phyloP scores from a whole-genome alignment of 2,888 invertebrate species.

The Pollenia labialis region DNA sequence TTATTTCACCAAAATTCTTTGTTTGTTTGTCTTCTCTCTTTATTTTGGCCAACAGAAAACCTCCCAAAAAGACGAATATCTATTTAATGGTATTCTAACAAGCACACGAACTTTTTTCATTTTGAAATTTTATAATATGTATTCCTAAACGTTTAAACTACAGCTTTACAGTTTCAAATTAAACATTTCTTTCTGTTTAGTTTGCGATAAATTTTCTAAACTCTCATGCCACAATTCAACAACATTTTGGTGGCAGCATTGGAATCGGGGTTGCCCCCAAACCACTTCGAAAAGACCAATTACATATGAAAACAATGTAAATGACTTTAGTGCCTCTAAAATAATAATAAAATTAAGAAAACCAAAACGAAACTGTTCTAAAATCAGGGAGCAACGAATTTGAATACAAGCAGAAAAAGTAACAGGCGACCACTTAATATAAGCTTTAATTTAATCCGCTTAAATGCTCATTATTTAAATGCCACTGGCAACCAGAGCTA shows the following conservation, averaged over 20 bases:
- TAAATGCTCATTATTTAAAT: conserved; percentile 74
- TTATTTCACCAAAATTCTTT: conserved; percentile 12
- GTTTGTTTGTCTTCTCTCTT: conserved; percentile 43
- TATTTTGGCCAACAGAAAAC: conserved; percentile 28
- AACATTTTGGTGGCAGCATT: not conserved
- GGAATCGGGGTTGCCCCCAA: not conserved
- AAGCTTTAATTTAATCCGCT: conserved; percentile 74
- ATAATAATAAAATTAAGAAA: conserved; percentile 51
- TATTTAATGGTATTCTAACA: conserved; percentile 47
- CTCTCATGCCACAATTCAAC: conserved; percentile 6
- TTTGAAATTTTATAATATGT: conserved; percentile 14
- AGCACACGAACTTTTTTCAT: conserved; percentile 41
- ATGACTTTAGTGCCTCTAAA: conserved; percentile 67
- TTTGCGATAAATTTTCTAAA: conserved; percentile 40
- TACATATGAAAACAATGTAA: conserved; percentile 74
- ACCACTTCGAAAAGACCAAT: conserved; percentile 55
- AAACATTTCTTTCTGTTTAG: conserved; percentile 44
- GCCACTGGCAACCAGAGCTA: conserved; percentile 65
- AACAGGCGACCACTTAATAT: conserved; percentile 73
- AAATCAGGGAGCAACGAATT: conserved; percentile 3
- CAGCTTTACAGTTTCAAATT: conserved; percentile 51
- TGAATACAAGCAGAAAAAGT: conserved; percentile 35
- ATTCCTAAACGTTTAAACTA: not conserved
- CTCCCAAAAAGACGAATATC: conserved; percentile 4
- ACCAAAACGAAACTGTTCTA: conserved; percentile 17